Base-by-base conservation (phyloP, 2,113 vertebrate genomes). In the Acanthochromis polyacanthus region DNA sequence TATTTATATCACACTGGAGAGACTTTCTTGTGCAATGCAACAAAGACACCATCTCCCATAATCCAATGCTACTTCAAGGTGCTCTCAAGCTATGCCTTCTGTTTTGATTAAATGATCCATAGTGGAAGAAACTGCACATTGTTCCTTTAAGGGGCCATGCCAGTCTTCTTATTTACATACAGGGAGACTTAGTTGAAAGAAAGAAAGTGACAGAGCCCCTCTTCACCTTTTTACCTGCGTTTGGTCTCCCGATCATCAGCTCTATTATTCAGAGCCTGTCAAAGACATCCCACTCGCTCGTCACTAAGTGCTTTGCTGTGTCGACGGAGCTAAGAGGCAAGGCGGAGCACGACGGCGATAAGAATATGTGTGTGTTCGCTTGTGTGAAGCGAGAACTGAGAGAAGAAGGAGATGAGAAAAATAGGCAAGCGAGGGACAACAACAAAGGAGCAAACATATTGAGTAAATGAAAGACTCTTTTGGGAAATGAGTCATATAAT, bases 271-370 rank as follows among this genome's bases (percentile, higher is more conserved):
- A 69, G 56, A 66, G 59, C 63, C 28, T 51, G 65, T 38, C 74
- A 52, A 11, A 66, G 22, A 71, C 6, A 28, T 19, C 23, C 4
- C 30, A 19, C 63, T 28, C 11, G 28, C 62, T 70, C 59, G 40
- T 62, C 51, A 23, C 68, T 76, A 64, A 85, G 80, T 85, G 81
- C 84, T 81, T 89, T 65, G 75, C 58, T 61, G 69, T 78, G 78
- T 84, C 84, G 51, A 28, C 20, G 11, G 28, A 60, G 69, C 14
- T 56, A 25, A 40, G 63, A 51, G 50, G 46, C 9, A 0, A 23
- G 1, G 16, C n/a, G 23, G 14, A 20, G 55, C 58, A 48, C 40
- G 10, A 30, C 30, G 74, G 56, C 32, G 22, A 74, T 15, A 58
- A 11, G 15, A 57, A 53, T 0, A 4, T 36, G 63, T 38, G n/a